Evolutionary conservation across 2,113 vertebrate species (phyloP).

Genomic region (Phalacrocorax brasilianus): DNA sequence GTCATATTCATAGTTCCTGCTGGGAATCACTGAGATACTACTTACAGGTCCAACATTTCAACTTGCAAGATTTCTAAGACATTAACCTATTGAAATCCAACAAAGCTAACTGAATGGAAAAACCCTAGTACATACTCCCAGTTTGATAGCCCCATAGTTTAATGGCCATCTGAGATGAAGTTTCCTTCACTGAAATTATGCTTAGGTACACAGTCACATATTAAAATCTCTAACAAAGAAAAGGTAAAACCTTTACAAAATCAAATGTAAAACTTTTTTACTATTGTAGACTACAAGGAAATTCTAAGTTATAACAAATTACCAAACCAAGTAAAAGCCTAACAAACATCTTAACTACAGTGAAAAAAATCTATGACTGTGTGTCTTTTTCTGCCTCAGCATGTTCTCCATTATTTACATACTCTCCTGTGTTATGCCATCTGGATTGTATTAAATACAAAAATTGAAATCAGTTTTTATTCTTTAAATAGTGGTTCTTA

Average conservation of each 20-base stretch:
- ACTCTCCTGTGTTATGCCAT: neutral
- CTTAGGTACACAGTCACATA: neutral
- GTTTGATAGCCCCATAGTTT: neutral
- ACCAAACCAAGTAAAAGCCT: neutral
- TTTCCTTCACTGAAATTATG: neutral
- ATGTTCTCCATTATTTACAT: neutral
- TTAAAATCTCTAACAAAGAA: neutral
- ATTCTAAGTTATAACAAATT: neutral
- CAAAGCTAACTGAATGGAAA: neutral
- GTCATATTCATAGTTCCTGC: neutral
- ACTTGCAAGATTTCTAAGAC: neutral
- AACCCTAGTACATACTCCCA: neutral
- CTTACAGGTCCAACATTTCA: neutral
- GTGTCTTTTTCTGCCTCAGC: neutral
- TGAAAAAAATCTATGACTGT: neutral
- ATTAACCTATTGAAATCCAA: neutral
- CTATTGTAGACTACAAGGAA: neutral
- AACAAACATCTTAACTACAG: neutral
- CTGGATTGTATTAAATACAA: neutral
- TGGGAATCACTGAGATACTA: neutral
- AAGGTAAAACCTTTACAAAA: neutral
- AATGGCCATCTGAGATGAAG: neutral
- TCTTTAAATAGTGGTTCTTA: neutral
- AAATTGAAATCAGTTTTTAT: neutral
- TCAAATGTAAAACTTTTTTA: neutral